Evolutionary conservation across 2,888 invertebrate genomes (phyloP).

Genomic region (Peribatodes rhomboidaria): DNA sequence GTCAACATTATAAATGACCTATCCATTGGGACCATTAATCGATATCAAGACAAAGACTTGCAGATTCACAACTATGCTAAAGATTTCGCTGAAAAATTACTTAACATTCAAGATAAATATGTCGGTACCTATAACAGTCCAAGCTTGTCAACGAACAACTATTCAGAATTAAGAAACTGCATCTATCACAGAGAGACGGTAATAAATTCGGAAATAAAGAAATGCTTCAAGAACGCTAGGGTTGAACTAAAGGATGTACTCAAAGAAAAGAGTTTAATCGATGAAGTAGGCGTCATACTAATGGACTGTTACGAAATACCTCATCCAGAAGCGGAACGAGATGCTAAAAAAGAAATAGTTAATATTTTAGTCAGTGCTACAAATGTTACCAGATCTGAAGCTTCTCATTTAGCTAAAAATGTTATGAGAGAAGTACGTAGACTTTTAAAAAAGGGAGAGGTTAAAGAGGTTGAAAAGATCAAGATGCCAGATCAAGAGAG

Average conservation of each 20-base stretch:
- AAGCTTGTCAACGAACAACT: not conserved
- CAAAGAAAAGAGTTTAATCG: no score
- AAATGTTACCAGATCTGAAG: not conserved
- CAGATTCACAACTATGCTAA: constrained; percentile 4
- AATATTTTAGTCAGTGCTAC: not conserved
- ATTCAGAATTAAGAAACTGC: not conserved
- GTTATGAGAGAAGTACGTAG: not conserved
- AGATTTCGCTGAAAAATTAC: constrained; percentile 1
- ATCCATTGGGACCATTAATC: not conserved
- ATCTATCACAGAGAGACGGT: not conserved
- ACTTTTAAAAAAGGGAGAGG: not conserved
- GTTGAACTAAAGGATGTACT: not conserved
- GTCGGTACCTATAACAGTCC: not conserved
- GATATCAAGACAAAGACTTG: not conserved
- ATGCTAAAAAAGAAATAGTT: constrained; percentile 9
- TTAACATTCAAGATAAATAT: not conserved
- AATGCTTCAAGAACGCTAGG: not conserved
- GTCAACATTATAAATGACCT: constrained; percentile 7
- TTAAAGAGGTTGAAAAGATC: not conserved
- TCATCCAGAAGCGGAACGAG: not conserved
- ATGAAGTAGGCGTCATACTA: constrained; percentile 2
- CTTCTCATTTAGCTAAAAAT: not conserved
- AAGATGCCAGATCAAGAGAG: no score
- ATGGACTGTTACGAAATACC: constrained; percentile 8
- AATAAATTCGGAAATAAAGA: not conserved